Percentiles rank a stretch among this genome's conserved stretches.
Evolutionary conservation across 2,797 vertebrate species (phyloP).

Genomic region (Siniperca scherzeri): DNA sequence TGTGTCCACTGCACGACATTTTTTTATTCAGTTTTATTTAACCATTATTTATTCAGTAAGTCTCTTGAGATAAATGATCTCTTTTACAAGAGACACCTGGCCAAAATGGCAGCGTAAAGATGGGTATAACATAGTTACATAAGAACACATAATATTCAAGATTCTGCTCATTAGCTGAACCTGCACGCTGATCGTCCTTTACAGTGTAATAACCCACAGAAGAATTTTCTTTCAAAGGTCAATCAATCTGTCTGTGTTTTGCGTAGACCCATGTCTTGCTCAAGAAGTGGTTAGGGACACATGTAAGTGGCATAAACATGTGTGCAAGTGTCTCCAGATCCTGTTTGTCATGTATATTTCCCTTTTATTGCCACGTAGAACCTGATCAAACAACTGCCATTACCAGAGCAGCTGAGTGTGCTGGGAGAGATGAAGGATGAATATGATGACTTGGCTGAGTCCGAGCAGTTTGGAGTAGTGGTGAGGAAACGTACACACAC

Average conservation of each 20-base stretch:
- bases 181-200: not conserved
- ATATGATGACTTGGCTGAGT: conserved; percentile 90
- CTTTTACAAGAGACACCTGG: not conserved
- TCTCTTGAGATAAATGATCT: not conserved
- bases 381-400: conserved; percentile 89
- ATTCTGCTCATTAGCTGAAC: not conserved
- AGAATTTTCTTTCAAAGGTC: not conserved
- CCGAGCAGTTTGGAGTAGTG: conserved; percentile 92
- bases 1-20: not conserved
- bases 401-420: conserved; percentile 83
- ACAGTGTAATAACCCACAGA: not conserved
- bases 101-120: not conserved
- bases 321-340: not conserved
- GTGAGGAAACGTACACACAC: conserved; percentile 74
- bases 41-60: not conserved
- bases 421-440: conserved; percentile 90
- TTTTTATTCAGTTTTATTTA: not conserved
- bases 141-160: not conserved
- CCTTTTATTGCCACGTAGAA: conserved; percentile 78
- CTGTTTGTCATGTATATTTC: conserved; percentile 10
- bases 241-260: not conserved
- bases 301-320: not conserved
- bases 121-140: too few relatives aligned
- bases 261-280: not conserved
- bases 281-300: not conserved